Evolutionary conservation across 2,888 invertebrate species (phyloP).

Genomic region (Chymomyza caudatula): DNA sequence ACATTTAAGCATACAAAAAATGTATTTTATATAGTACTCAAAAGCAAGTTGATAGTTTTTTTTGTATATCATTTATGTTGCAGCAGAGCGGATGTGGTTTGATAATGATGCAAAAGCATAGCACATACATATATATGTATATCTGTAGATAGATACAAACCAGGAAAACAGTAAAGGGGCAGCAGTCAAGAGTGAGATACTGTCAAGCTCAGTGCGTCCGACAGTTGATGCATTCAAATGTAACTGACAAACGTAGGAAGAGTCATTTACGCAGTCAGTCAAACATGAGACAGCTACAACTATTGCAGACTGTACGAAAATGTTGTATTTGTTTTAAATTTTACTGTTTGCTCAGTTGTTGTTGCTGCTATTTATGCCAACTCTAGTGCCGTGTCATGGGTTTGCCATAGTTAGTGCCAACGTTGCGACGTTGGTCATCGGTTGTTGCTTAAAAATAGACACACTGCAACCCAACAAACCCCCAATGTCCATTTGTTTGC

Average conservation of each 20-base stretch:
- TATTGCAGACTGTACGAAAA: constrained; percentile 3
- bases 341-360: constrained; percentile 30
- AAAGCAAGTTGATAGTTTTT: constrained; percentile 56
- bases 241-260: constrained; percentile 52
- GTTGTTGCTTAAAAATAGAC: constrained; percentile 38
- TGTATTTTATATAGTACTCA: constrained; percentile 16
- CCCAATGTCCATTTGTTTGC: not conserved
- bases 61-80: constrained; percentile 32
- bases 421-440: not conserved
- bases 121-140: constrained; percentile 1
- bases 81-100: constrained; percentile 63
- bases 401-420: not conserved
- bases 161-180: not conserved
- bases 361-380: too few species aligned
- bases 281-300: constrained; percentile 40
- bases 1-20: not conserved
- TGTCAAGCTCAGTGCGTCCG: constrained; percentile 39
- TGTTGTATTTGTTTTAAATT: not conserved
- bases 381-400: too few species aligned
- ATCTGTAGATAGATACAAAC: not conserved
- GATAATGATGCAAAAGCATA: constrained; percentile 48
- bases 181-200: constrained; percentile 12
- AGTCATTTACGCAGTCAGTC: constrained; percentile 65
- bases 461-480: not conserved
- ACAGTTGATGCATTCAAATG: constrained; percentile 56